Base-by-base conservation (phyloP, 2,797 vertebrate genomes). In the Poeciliopsis gracilis region DNA sequence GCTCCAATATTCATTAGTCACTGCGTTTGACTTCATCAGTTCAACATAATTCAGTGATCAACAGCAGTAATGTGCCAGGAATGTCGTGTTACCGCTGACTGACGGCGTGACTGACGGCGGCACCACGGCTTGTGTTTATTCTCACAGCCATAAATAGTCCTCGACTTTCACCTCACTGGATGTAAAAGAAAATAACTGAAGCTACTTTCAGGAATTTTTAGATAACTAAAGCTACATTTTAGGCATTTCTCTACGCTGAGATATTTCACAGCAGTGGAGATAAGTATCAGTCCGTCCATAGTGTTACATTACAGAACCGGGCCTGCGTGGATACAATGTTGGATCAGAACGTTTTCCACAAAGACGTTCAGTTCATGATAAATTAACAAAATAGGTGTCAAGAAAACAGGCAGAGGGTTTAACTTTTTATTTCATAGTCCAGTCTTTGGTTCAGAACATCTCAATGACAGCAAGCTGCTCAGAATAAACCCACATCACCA, bases 31-130 rank as follows among this genome's bases (percentile, higher is more conserved):
- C 72, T 80, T 83, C 84, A 90, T 90, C 55, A 85, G 71, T 51
- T 74, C 33, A 55, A 66, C 78, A 66, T 91, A 87, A 88, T 80
- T 80, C 84, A 76, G 77, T 76, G 90, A 86, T 91, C 82, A 80
- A 76, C 81, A 69, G 38, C 77, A 86, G 72, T 79, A 88, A 92
- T 8, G 1, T 49, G 66, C 45, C 75, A 80, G 84, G 88, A 93
- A 93, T 92, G 90, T 86, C 45, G 9, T 81, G 85, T 91, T 90
- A 90, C 87, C 63, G 12, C 90, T 82, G 83, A 57, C 85, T 71
- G 72, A 81, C 15, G 36, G 76, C 47, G 72, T 82, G 83, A 91
- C 88, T 86, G 87, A 86, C 76, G 63, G 2, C 76, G 63, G 2
- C 74, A 71, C 80, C 79, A 36, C 0, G 1, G 86, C 83, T 83